Percentiles rank a stretch among this genome's conserved stretches.
Evolutionary conservation across 2,888 invertebrate genomes (phyloP).

Genomic region (Phaonia tiefii): DNA sequence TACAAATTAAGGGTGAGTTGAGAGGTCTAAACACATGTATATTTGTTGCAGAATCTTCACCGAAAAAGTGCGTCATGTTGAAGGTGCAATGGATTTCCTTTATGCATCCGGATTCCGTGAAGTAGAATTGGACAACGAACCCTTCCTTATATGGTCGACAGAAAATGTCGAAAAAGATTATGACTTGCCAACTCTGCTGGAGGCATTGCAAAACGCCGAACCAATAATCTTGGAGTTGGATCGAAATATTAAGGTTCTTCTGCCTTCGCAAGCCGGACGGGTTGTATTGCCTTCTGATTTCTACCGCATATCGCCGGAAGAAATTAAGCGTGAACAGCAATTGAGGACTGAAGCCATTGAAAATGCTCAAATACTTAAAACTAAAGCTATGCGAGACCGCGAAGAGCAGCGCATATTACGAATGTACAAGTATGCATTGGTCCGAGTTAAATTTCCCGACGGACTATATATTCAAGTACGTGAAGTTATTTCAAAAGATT

Average conservation of each 20-base stretch:
- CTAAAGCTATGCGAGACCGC: conserved; percentile 96
- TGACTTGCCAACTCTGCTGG: conserved; percentile 84
- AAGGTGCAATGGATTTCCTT: conserved; percentile 91
- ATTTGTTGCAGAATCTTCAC: conserved; percentile 82
- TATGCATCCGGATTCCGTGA: conserved; percentile 91
- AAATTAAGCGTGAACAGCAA: conserved; percentile 91
- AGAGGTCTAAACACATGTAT: neutral
- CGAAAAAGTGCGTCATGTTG: conserved; percentile 89
- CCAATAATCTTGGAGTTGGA: conserved; percentile 92
- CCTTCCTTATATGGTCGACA: conserved; percentile 85
- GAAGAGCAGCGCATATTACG: conserved; percentile 90
- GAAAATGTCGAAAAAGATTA: conserved; percentile 81
- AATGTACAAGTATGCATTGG: conserved; percentile 91
- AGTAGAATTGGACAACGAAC: conserved; percentile 84
- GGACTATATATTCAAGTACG: conserved; percentile 89
- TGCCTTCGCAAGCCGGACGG: conserved; percentile 87
- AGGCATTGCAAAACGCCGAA: conserved; percentile 89
- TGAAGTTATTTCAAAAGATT: neutral
- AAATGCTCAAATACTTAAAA: conserved; percentile 90
- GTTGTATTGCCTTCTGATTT: conserved; percentile 91
- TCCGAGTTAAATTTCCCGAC: conserved; percentile 94
- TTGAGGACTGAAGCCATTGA: conserved; percentile 88
- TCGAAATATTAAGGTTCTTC: conserved; percentile 90
- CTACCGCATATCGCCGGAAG: conserved; percentile 90
- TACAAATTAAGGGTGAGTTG: neutral